Conservation (phyloP, 2,797 vertebrate genomes). For the Falco naumanni region DNA sequence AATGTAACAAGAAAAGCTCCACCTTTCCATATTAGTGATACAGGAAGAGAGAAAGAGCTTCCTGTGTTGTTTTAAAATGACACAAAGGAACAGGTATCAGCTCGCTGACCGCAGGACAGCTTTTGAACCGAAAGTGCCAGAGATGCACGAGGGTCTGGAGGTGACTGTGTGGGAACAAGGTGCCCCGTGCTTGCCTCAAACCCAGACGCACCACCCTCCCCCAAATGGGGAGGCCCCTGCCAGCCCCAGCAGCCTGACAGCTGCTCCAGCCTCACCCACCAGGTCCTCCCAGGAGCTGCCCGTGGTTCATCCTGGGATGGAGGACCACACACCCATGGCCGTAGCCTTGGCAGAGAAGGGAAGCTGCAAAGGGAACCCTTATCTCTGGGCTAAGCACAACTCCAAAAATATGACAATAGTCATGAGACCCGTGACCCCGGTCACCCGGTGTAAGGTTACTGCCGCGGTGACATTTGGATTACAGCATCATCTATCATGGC, state of each 20-base stretch:
- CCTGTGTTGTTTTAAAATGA: background rate
- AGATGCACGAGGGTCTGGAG: background rate
- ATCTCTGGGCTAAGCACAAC: background rate
- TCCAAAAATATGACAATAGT: slow-evolving; percentile 56
- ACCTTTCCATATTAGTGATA: background rate
- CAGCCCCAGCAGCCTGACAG: background rate
- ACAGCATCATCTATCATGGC: background rate
- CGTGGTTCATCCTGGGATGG: background rate
- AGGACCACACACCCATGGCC: accelerated
- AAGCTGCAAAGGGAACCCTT: background rate
- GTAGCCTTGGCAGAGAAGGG: background rate
- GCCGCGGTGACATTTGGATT: slow-evolving; percentile 29
- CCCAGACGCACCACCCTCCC: background rate
- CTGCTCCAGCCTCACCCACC: accelerated
- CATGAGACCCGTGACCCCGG: background rate
- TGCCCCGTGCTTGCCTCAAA: background rate
- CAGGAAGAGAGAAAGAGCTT: background rate
- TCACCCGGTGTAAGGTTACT: background rate
- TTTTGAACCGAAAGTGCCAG: background rate
- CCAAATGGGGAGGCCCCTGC: background rate
- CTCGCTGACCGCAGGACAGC: background rate
- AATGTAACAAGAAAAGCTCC: background rate
- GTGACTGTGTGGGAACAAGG: background rate
- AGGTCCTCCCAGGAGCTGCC: background rate
- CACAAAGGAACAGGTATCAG: background rate